phyloP scores from a whole-genome alignment of 1,140 invertebrate genomes.

The Drosophila kanapiae region DNA sequence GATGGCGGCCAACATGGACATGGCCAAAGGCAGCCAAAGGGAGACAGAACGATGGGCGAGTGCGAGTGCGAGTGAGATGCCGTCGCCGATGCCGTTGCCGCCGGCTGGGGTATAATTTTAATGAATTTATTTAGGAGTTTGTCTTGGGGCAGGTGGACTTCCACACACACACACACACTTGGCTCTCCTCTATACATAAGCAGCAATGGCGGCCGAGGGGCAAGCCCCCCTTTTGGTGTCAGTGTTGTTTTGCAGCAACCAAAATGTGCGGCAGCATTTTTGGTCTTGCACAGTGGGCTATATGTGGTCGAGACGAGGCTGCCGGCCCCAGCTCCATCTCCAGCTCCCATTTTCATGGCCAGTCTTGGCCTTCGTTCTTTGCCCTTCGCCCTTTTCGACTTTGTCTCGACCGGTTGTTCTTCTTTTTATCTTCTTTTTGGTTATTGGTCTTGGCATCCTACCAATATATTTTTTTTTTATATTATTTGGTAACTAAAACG shows the following conservation, averaged over 20 bases:
- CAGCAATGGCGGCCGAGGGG: constrained; percentile 11
- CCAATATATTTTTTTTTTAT: too few relatives aligned
- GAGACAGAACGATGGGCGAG: background rate
- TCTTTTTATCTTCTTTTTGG: constrained; percentile 10
- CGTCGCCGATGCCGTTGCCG: background rate
- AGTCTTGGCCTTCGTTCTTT: constrained; percentile 18
- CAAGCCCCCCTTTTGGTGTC: constrained; percentile 14
- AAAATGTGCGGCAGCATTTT: constrained; percentile 84
- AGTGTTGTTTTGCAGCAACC: constrained; percentile 78
- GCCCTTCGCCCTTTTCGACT: constrained; percentile 1
- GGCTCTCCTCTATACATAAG: constrained; percentile 13
- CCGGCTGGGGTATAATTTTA: constrained; percentile 75
- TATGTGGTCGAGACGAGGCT: constrained; percentile 68
- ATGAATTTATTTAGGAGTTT: constrained; percentile 83
- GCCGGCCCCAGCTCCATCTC: constrained; percentile 2
- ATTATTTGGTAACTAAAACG: too few relatives aligned
- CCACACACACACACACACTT: constrained; percentile 1
- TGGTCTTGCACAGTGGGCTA: constrained; percentile 82
- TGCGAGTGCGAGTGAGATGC: constrained; percentile 3
- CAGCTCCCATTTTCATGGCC: background rate
- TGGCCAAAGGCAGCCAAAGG: constrained; percentile 15
- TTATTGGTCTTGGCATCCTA: constrained; percentile 43
- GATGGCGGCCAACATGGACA: constrained; percentile 72
- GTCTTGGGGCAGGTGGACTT: constrained; percentile 56
- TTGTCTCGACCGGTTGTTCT: constrained; percentile 20